Conservation (phyloP, 2,888 invertebrate species). For the Tetranychus truncatus region DNA sequence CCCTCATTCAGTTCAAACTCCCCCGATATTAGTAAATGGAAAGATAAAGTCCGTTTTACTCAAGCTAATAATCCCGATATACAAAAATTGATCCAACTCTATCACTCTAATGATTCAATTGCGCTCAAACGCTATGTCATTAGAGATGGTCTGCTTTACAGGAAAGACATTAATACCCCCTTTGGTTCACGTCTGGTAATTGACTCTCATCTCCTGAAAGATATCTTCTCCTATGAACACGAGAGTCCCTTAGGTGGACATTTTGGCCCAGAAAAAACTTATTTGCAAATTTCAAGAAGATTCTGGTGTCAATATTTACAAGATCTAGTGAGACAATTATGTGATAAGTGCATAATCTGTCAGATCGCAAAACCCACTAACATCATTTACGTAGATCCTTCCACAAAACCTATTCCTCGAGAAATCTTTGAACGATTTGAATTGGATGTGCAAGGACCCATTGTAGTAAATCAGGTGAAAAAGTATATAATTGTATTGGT, state of each 20-base stretch:
- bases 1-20: neutral
- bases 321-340: no score
- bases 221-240: no score
- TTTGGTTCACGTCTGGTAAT: no score
- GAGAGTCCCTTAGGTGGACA: no score
- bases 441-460: neutral
- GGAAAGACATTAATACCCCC: no score
- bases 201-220: no score
- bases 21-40: neutral
- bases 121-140: neutral
- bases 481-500: constrained; percentile 1
- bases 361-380: neutral
- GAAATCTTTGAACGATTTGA: neutral
- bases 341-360: neutral
- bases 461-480: neutral
- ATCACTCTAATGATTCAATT: neutral
- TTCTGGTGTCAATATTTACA: no score
- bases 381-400: no score
- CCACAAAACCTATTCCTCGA: no score
- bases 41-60: neutral
- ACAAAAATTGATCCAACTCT: neutral
- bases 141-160: no score
- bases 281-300: no score
- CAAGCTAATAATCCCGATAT: neutral
- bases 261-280: no score